Evolutionary conservation across 2,113 vertebrate genomes (phyloP).

Genomic region (Bubo bubo): DNA sequence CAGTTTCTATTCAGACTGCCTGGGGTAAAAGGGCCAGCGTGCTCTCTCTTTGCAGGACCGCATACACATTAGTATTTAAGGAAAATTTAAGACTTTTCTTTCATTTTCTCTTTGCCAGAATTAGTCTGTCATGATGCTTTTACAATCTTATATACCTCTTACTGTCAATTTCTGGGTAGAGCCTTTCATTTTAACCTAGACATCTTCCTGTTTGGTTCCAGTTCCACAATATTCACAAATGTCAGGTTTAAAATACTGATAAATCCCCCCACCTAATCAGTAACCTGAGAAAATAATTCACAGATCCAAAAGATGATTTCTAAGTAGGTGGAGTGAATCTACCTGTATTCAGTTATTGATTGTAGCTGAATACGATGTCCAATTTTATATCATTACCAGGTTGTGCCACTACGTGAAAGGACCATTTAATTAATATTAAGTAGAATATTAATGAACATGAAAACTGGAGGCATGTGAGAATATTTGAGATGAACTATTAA

Average conservation of each 20-base stretch:
- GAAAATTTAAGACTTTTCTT: background rate
- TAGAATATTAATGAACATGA: background rate
- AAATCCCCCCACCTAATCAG: background rate
- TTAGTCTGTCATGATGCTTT: background rate
- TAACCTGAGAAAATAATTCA: background rate
- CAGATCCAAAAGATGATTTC: background rate
- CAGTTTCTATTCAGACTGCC: background rate
- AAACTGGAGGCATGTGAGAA: background rate
- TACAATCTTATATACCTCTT: background rate
- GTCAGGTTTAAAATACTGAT: background rate
- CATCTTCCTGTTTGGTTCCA: background rate
- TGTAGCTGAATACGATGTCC: background rate
- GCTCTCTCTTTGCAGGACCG: background rate
- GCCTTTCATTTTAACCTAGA: background rate
- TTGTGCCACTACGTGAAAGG: background rate
- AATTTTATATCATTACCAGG: background rate
- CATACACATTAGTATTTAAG: background rate
- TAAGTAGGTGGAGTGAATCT: background rate
- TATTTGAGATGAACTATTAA: background rate
- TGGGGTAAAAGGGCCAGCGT: background rate
- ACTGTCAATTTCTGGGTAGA: background rate
- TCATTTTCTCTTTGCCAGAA: background rate
- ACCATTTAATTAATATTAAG: background rate
- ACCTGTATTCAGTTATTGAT: background rate
- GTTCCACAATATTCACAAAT: background rate